These are phyloP conservation scores for Labeo calbasu DNA, from an alignment of 2,797 vertebrate genomes.

Conservation along the genomic window DNA sequence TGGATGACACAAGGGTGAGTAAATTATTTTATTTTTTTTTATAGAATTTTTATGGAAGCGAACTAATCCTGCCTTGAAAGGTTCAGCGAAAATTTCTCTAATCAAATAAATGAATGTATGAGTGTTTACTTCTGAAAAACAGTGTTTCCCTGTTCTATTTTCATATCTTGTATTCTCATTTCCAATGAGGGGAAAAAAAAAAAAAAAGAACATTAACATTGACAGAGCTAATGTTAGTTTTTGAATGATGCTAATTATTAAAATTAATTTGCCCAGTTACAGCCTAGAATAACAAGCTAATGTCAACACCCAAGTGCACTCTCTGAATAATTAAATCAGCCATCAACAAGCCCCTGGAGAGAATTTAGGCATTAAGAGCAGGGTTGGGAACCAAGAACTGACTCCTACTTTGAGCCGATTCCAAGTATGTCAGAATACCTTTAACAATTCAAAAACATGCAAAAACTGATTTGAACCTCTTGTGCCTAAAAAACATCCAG, in stretches of 20 bases:
- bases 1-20: no score
- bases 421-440: neutral
- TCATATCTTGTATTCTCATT: constrained; percentile 9
- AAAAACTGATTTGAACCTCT: neutral
- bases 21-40: no score
- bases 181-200: neutral
- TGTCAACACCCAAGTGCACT: constrained; percentile 22
- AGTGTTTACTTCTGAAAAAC: neutral
- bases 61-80: neutral
- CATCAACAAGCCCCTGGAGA: neutral
- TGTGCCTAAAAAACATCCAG: neutral
- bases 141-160: neutral
- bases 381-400: neutral
- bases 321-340: constrained; percentile 14
- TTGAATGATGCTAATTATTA: constrained; percentile 29
- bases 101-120: neutral
- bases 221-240: constrained; percentile 5
- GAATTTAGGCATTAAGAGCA: neutral
- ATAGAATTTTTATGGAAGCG: no score
- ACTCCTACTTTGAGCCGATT: neutral
- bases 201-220: neutral
- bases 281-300: constrained; percentile 34
- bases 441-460: neutral
- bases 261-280: neutral
- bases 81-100: neutral